Evolutionary conservation across 2,888 invertebrate species (phyloP).

Genomic region (Euzophera pinguis): DNA sequence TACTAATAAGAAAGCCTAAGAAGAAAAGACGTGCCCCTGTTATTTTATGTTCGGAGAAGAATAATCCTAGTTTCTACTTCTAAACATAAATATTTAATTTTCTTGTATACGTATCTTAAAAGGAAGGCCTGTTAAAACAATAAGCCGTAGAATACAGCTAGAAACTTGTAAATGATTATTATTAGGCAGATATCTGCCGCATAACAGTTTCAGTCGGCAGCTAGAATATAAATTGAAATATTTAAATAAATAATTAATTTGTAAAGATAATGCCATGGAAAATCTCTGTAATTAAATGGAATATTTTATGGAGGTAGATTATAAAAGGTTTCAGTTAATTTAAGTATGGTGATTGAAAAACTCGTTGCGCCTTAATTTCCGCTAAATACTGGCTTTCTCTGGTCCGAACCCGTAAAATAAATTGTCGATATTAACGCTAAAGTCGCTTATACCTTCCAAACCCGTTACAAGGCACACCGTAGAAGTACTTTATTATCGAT

Average conservation of each 20-base stretch:
- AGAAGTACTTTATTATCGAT: constrained; percentile 11
- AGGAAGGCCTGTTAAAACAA: neutral
- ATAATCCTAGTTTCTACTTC: no score
- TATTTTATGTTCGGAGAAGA: no score
- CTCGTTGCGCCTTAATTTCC: constrained; percentile 27
- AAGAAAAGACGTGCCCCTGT: no score
- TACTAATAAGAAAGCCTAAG: no score
- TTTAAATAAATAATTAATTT: constrained; percentile 10
- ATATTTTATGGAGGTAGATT: constrained; percentile 12
- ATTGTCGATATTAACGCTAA: constrained; percentile 13
- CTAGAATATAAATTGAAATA: constrained; percentile 10
- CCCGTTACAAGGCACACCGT: constrained; percentile 8
- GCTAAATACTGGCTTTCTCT: constrained; percentile 17
- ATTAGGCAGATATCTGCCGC: neutral
- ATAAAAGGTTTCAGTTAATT: constrained; percentile 17
- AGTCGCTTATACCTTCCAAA: neutral
- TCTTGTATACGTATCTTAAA: no score
- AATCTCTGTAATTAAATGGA: constrained; percentile 2
- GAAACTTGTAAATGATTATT: neutral
- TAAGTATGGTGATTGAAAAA: constrained; percentile 28
- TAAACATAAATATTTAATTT: no score
- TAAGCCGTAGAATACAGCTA: neutral
- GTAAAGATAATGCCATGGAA: neutral
- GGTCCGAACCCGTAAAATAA: constrained; percentile 12
- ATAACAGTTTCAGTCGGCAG: neutral